These are phyloP conservation scores for Falco novaeseelandiae DNA, from an alignment of 2,797 vertebrate species.

Conservation along the genomic window DNA sequence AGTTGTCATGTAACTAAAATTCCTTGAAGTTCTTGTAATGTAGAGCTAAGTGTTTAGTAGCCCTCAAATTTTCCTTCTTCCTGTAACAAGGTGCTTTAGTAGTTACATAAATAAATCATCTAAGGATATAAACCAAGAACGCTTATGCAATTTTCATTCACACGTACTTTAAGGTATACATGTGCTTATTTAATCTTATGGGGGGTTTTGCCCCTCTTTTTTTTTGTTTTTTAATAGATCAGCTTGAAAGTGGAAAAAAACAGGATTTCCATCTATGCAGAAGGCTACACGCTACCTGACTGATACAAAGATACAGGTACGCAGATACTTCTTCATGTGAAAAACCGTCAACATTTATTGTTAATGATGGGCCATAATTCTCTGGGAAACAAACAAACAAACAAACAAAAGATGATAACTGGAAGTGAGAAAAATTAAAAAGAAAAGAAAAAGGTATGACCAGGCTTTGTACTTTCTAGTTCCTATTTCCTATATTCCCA, in stretches of 20 bases:
- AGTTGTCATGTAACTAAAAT: neutral
- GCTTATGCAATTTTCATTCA: neutral
- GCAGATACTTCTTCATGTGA: neutral
- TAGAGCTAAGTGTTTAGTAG: neutral
- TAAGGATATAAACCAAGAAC: neutral
- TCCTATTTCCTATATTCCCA: neutral
- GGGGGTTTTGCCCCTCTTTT: neutral
- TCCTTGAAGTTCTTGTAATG: neutral
- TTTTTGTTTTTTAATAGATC: neutral
- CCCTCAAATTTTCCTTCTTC: slow-evolving; percentile 24
- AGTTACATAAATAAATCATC: slow-evolving; percentile 25
- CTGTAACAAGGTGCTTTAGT: slow-evolving; percentile 9
- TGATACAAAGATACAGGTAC: neutral
- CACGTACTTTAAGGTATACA: neutral
- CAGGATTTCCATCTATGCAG: neutral
- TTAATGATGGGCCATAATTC: neutral
- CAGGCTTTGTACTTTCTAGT: neutral
- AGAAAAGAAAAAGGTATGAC: neutral
- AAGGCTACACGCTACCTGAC: neutral
- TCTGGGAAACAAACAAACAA: neutral
- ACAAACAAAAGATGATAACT: neutral
- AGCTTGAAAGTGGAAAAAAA: neutral
- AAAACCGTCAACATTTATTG: neutral
- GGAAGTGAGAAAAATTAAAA: neutral
- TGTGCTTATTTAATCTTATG: neutral